Percentiles rank a stretch among this genome's conserved stretches.
phyloP scores from a whole-genome alignment of 2,888 invertebrate species.

The Polydesmus complanatus region DNA sequence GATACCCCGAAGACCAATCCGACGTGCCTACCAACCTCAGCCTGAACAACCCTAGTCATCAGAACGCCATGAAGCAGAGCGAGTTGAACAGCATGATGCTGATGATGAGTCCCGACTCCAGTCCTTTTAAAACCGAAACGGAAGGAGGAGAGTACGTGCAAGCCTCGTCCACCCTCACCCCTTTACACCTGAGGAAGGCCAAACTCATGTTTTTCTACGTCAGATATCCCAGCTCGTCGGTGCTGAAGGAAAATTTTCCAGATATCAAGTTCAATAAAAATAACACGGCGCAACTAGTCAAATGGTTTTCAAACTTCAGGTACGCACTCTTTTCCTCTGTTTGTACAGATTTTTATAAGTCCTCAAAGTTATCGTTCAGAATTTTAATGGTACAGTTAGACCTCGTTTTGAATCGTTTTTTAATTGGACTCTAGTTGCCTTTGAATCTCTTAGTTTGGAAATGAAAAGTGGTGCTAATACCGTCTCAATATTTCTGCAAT shows the following conservation, averaged over 20 bases:
- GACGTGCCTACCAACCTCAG: no score
- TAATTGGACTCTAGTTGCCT: no score
- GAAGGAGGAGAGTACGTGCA: slow-evolving; percentile 72
- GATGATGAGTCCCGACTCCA: slow-evolving; percentile 23
- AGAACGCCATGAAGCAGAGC: slow-evolving; percentile 27
- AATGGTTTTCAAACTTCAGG: slow-evolving; percentile 99
- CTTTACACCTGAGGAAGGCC: slow-evolving; percentile 99
- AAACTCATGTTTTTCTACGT: slow-evolving; percentile 99
- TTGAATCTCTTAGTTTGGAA: no score
- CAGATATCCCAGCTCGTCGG: slow-evolving; percentile 95
- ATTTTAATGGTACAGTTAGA: no score
- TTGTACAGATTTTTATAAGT: no score
- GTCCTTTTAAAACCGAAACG: slow-evolving; percentile 31
- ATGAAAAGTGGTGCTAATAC: no score
- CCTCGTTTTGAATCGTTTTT: no score
- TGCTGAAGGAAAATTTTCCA: slow-evolving; percentile 99
- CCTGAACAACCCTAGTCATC: slow-evolving; percentile 44
- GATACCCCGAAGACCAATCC: background rate
- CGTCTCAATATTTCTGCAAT: no score
- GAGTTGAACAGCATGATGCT: slow-evolving; percentile 32
- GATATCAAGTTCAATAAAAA: slow-evolving; percentile 99
- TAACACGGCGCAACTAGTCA: slow-evolving; percentile 99
- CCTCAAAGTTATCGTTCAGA: no score
- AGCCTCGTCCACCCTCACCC: slow-evolving; percentile 88
- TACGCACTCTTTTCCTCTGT: slow-evolving; percentile 42